Percentiles rank a stretch among this genome's conserved stretches.
Conservation (phyloP, 2,797 vertebrate genomes). For the Morus bassanus region DNA sequence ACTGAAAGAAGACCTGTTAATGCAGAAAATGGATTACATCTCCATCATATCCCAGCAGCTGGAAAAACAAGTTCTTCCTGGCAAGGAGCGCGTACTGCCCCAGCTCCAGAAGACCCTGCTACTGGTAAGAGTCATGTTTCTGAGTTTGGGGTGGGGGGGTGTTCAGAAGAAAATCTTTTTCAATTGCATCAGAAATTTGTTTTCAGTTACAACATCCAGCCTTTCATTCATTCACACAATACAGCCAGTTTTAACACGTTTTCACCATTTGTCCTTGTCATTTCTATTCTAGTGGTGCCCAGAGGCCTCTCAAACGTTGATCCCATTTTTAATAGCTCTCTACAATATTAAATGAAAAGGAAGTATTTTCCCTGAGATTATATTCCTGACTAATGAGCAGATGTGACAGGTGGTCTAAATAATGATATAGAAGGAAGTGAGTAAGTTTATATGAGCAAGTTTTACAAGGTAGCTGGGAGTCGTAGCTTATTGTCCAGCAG, state of each 20-base stretch:
- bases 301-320: not conserved
- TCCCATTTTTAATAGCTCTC: not conserved
- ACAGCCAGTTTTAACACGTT: not conserved
- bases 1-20: slow-evolving; percentile 54
- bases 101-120: slow-evolving; percentile 76
- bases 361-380: slow-evolving; percentile 7
- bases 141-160: not conserved
- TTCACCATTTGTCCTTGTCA: not conserved
- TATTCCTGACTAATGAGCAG: slow-evolving; percentile 5
- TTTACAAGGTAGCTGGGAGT: slow-evolving; percentile 15
- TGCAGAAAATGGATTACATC: slow-evolving; percentile 71
- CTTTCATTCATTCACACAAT: not conserved
- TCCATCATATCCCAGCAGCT: slow-evolving; percentile 79
- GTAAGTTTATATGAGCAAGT: not conserved
- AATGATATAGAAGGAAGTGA: not conserved
- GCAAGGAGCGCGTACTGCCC: slow-evolving; percentile 72
- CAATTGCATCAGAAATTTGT: not conserved
- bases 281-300: not conserved
- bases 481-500: not conserved
- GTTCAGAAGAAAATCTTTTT: not conserved
- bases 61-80: slow-evolving; percentile 83
- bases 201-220: slow-evolving; percentile 7
- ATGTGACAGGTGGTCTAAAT: slow-evolving; percentile 23
- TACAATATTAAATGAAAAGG: not conserved
- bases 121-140: slow-evolving; percentile 67